Evolutionary conservation across 35 echinoderm and acorn worm genomes (phyloP).

Genomic region (Ophioderma brevispina): DNA sequence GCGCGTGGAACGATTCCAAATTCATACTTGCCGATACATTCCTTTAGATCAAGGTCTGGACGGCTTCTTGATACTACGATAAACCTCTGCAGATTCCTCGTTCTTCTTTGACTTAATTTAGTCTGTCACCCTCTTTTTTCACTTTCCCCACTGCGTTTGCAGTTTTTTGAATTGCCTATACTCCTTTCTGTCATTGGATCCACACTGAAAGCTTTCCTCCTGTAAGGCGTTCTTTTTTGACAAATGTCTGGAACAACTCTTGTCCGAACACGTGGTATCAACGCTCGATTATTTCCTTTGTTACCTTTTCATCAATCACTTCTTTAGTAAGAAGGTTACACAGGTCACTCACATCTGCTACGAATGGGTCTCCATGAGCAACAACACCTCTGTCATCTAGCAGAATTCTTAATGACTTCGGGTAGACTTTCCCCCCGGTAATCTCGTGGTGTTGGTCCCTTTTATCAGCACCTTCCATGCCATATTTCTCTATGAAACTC

Average conservation of each 20-base stretch:
- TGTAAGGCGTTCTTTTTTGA: not conserved
- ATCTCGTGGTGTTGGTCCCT: too few species aligned
- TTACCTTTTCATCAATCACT: constrained; percentile 1
- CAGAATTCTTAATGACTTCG: too few species aligned
- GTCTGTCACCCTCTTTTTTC: constrained; percentile 25
- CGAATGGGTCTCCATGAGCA: constrained; percentile 25
- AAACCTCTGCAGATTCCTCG: not conserved
- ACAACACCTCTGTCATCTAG: not conserved
- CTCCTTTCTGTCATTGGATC: constrained; percentile 16
- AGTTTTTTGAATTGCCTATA: constrained; percentile 7
- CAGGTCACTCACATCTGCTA: not conserved
- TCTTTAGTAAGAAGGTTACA: too few species aligned
- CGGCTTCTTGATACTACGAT: not conserved
- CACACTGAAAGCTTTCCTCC: not conserved
- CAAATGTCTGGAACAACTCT: constrained; percentile 22
- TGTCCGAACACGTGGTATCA: not conserved
- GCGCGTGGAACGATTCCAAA: constrained; percentile 8
- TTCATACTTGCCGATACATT: constrained; percentile 32
- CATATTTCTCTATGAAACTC: not conserved
- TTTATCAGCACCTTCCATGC: not conserved
- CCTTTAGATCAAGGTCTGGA: constrained; percentile 26
- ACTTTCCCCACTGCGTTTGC: not conserved
- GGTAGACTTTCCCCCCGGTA: too few species aligned
- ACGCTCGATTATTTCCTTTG: constrained; percentile 9
- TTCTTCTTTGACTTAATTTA: constrained; percentile 18